A percentile compares a stretch with the other conserved stretches of the same genome.
phyloP scores from a whole-genome alignment of 2,797 vertebrate species.

The Acipenser oxyrinchus region DNA sequence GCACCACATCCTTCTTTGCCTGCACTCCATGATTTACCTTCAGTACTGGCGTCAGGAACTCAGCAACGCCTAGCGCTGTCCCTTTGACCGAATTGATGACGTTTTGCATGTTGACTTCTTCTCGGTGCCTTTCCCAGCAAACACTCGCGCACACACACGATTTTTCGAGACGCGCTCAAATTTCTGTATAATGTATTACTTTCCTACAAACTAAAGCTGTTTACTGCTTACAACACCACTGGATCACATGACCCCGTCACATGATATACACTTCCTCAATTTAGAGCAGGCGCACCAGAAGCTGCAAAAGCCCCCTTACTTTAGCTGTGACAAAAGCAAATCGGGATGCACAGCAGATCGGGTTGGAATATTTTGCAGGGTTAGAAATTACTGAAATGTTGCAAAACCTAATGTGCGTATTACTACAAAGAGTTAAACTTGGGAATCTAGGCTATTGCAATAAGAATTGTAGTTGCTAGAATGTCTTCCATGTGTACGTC shows the following conservation, averaged over 20 bases:
- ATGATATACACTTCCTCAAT: constrained; percentile 15
- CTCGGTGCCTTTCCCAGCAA: not conserved
- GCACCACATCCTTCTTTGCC: too few species aligned
- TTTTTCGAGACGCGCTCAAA: not conserved
- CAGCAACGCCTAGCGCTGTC: constrained; percentile 84
- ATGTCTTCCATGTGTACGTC: too few species aligned
- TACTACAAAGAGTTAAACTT: too few species aligned
- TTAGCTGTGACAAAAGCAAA: constrained; percentile 51
- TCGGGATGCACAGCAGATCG: constrained; percentile 31
- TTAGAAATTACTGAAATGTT: constrained; percentile 34
- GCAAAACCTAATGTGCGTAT: too few species aligned
- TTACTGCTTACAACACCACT: not conserved
- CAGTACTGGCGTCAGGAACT: constrained; percentile 83
- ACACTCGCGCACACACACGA: not conserved
- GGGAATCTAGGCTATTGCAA: too few species aligned
- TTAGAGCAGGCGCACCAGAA: not conserved
- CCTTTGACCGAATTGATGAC: constrained; percentile 89
- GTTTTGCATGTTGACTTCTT: constrained; percentile 71
- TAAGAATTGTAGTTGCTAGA: too few species aligned
- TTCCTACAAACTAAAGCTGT: constrained; percentile 20
- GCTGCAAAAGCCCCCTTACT: constrained; percentile 33
- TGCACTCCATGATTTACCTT: constrained; percentile 66
- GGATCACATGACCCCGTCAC: constrained; percentile 8
- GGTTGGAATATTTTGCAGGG: constrained; percentile 33
- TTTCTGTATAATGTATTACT: constrained; percentile 13